Base-by-base conservation (phyloP, 1,140 invertebrate species). In the Orussus abietinus region DNA sequence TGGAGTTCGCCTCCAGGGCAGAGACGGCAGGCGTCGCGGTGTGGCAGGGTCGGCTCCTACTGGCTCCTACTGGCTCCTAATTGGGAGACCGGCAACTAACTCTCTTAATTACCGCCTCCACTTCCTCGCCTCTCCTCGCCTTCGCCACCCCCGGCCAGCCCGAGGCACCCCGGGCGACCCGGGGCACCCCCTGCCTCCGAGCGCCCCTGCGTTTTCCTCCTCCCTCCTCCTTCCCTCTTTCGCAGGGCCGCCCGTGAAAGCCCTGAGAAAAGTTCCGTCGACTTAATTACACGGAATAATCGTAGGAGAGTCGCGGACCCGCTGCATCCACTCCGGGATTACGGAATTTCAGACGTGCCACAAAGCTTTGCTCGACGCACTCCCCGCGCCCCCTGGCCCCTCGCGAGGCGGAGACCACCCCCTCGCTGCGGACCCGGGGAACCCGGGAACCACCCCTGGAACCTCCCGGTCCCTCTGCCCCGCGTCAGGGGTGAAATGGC, bases 271-370 rank as follows among this genome's bases (percentile, higher is more conserved):
- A 71, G 61, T 72, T 70, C 57, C 55, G 52, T 54, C 55, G 59
- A 68, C 64, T 70, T 73, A 73, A 73, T 73, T 73, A 70, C 66
- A 69, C 57, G 66, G 64, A 70, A 73, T 71, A 70, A 73, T 73
- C 65, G 64, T 43, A 47, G 51, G 51, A 58, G 54, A 47, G 51
- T 46, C 38, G 18, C 18, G 12, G 30, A 34, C n/a, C 40, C 40
- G 31, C 19, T 42, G 39, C 34, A 15, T 52, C 41, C 42, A 45
- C 50, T 53, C 40, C n/a, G 6, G 22, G 22, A 25, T 25, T 25
- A 25, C 22, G 22, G 22, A 25, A 25, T 25, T 42, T 42, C 49
- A 41, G 39, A 56, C 49, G 42, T 45, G 42, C 46, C 49, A 44
- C 49, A 48, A 52, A 56, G 41, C 47, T 36, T 21, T 26, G 42